phyloP scores from a whole-genome alignment of 2,888 invertebrate species.

The Platerodrilus igneus region DNA sequence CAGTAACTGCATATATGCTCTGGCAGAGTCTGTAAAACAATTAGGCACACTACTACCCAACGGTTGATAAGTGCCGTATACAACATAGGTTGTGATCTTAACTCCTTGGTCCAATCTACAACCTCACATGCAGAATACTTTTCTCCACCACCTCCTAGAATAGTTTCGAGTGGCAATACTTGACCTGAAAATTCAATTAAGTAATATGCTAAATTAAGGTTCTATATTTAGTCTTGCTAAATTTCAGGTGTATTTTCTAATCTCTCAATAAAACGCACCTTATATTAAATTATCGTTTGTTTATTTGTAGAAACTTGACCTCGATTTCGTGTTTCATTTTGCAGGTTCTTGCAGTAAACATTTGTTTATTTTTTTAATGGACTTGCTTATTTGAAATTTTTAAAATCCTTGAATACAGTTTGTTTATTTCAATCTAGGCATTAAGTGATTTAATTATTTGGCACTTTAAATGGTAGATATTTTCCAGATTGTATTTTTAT shows the following conservation, averaged over 20 bases:
- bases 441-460: no score
- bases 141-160: constrained; percentile 47
- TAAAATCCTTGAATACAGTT: no score
- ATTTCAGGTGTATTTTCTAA: constrained; percentile 52
- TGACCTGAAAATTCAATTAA: constrained; percentile 65
- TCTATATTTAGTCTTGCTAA: constrained; percentile 65
- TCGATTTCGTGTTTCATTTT: no score
- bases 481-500: no score
- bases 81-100: constrained; percentile 53
- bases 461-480: no score
- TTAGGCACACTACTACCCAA: constrained; percentile 54
- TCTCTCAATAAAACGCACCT: constrained; percentile 62
- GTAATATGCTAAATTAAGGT: constrained; percentile 60
- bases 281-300: constrained; percentile 59
- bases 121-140: constrained; percentile 49
- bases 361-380: no score
- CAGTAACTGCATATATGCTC: constrained; percentile 48
- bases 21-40: constrained; percentile 38
- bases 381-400: no score
- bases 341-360: no score
- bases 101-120: constrained; percentile 74
- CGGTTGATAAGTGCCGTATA: constrained; percentile 41
- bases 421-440: no score
- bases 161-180: constrained; percentile 59
- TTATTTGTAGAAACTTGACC: no score